A percentile compares a stretch with the other conserved stretches of the same genome.
These are phyloP conservation scores for Macrotus californicus DNA, from an alignment of 2,113 vertebrate genomes.

Conservation along the genomic window DNA sequence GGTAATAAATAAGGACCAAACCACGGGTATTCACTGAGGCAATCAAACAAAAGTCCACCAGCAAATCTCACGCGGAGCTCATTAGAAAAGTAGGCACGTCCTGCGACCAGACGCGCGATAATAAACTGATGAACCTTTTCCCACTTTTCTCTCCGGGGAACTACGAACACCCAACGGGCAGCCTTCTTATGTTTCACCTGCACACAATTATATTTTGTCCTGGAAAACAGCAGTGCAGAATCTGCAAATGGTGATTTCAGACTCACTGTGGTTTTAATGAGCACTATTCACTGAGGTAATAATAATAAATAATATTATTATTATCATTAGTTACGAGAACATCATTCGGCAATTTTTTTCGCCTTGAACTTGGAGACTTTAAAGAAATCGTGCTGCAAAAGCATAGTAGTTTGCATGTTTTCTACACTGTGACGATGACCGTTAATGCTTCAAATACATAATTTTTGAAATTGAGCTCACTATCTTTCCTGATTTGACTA, in stretches of 20 bases:
- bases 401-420: not conserved
- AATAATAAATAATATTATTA: constrained; percentile 20
- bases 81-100: not conserved
- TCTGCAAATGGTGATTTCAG: constrained; percentile 35
- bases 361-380: not conserved
- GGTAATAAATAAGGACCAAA: not conserved
- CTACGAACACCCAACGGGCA: not conserved
- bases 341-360: not conserved
- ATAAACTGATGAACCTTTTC: not conserved
- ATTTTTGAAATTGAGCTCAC: not conserved
- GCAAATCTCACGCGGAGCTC: not conserved
- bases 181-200: not conserved
- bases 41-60: not conserved
- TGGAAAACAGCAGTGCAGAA: constrained; percentile 34
- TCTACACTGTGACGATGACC: not conserved
- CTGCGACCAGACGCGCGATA: not conserved
- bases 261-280: constrained; percentile 20
- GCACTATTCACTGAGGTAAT: not conserved
- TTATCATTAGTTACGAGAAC: not conserved
- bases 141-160: not conserved
- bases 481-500: too few species aligned
- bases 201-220: not conserved
- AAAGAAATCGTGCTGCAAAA: constrained; percentile 42
- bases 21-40: not conserved
- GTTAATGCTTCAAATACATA: not conserved